phyloP scores from a whole-genome alignment of 2,113 vertebrate species.

The Zosterops borbonicus region DNA sequence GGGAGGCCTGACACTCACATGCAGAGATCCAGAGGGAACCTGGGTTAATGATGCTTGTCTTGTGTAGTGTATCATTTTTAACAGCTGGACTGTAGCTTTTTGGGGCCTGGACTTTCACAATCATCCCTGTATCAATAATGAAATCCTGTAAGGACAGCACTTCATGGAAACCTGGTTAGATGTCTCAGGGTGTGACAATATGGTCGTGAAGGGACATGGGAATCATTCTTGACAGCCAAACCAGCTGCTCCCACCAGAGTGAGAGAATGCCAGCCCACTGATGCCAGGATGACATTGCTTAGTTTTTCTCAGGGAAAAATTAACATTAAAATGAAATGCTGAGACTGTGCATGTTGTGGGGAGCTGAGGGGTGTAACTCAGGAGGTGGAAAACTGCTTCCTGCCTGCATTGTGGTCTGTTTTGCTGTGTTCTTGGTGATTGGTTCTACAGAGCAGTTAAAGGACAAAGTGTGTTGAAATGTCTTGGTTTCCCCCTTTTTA shows the following conservation, averaged over 20 bases:
- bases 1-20: neutral
- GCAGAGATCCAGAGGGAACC: neutral
- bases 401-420: neutral
- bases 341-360: fast-evolving
- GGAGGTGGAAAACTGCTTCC: neutral
- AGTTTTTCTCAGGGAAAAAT: neutral
- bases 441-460: neutral
- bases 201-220: neutral
- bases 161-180: neutral
- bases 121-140: neutral
- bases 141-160: neutral
- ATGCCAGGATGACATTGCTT: neutral
- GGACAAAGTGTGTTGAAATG: neutral
- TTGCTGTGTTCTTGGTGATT: neutral
- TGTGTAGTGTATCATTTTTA: neutral
- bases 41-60: neutral
- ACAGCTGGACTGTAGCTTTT: neutral
- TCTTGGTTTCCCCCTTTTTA: neutral
- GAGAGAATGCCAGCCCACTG: neutral
- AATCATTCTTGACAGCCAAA: neutral
- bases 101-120: neutral
- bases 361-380: neutral
- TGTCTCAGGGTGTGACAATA: fast-evolving
- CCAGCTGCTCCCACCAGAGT: neutral
- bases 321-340: fast-evolving